Evolutionary conservation across 2,888 invertebrate species (phyloP).

Genomic region (Encarsia formosa): DNA sequence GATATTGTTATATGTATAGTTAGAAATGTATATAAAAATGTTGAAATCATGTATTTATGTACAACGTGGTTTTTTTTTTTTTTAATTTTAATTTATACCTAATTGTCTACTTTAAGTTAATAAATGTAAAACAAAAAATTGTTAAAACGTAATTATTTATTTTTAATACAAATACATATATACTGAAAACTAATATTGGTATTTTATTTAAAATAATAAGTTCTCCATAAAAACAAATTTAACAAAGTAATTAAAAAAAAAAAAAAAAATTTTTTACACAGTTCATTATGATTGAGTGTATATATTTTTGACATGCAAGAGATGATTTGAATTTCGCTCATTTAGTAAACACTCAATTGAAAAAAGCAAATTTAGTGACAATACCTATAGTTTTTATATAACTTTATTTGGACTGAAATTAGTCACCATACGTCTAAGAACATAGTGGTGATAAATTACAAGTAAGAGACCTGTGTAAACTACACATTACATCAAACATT

Average conservation of each 20-base stretch:
- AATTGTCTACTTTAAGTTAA: slow-evolving; percentile 3
- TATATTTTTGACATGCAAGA: slow-evolving; percentile 14
- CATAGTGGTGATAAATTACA: slow-evolving; percentile 17
- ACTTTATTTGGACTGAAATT: slow-evolving; percentile 28
- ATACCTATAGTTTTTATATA: slow-evolving; percentile 42
- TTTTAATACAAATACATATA: slow-evolving; percentile 11
- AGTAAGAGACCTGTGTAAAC: slow-evolving; percentile 23
- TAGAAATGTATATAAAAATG: too few species aligned
- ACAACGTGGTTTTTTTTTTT: neutral
- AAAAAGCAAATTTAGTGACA: slow-evolving; percentile 51
- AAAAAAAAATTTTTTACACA: slow-evolving; percentile 17
- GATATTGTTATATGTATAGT: too few species aligned
- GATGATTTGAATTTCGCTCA: slow-evolving; percentile 21
- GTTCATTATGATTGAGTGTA: slow-evolving; percentile 5
- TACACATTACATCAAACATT: slow-evolving; percentile 30
- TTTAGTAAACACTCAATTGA: slow-evolving; percentile 51
- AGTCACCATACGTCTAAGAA: slow-evolving; percentile 14
- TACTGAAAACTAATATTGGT: slow-evolving; percentile 10
- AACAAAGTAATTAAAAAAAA: slow-evolving; percentile 4
- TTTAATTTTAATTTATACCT: neutral
- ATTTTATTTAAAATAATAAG: slow-evolving; percentile 14
- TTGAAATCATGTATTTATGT: too few species aligned
- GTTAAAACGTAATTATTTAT: slow-evolving; percentile 15
- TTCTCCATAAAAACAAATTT: slow-evolving; percentile 9
- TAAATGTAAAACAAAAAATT: neutral